A percentile compares a stretch with the other conserved stretches of the same genome.
Evolutionary conservation across 2,113 vertebrate genomes (phyloP).

Genomic region (Cavia porcellus): DNA sequence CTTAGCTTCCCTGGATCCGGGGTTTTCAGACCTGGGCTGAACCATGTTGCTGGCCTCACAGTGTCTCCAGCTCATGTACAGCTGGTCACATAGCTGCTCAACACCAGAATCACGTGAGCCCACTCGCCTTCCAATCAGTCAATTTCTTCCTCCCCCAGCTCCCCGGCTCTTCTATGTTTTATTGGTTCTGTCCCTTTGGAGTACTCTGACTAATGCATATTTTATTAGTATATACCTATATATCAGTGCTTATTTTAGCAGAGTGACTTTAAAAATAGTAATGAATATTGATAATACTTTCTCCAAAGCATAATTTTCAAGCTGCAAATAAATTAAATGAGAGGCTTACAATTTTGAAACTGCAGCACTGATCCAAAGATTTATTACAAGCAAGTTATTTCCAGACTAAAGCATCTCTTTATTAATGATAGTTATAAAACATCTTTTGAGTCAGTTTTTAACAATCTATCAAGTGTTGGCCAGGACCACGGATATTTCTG

Average conservation of each 20-base stretch:
- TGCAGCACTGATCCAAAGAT: neutral
- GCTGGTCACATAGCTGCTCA: neutral
- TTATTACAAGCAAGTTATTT: neutral
- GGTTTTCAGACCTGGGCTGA: neutral
- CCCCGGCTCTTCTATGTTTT: neutral
- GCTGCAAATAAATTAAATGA: neutral
- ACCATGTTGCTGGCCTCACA: no score
- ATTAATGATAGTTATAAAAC: neutral
- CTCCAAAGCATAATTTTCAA: neutral
- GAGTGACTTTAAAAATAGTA: neutral
- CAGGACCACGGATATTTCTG: neutral
- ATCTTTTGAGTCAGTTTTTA: neutral
- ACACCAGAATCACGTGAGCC: neutral
- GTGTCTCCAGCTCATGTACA: neutral
- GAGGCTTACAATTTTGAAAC: neutral
- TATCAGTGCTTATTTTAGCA: neutral
- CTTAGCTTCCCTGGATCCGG: neutral
- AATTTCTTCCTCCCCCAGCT: neutral
- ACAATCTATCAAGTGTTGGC: neutral
- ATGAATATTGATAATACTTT: neutral
- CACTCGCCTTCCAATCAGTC: neutral
- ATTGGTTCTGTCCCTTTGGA: neutral
- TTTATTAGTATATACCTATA: neutral
- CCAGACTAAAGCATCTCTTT: neutral
- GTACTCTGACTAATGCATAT: neutral